These are phyloP conservation scores for Microplitis manilae DNA, from an alignment of 2,888 invertebrate species.

Conservation along the genomic window DNA sequence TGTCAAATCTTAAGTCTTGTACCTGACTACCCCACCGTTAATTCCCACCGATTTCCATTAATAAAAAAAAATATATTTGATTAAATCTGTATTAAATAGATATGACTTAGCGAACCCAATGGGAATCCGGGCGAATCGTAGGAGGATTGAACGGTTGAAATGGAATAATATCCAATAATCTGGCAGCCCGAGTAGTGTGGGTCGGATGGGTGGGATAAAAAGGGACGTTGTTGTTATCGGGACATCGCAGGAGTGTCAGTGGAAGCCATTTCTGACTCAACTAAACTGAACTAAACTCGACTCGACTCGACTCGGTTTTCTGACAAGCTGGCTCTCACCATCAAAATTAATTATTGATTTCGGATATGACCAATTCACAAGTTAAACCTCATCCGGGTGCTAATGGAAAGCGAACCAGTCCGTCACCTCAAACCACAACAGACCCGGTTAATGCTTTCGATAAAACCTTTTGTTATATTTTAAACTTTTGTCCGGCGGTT, in stretches of 20 bases:
- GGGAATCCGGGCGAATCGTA: constrained; percentile 69
- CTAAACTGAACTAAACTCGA: no score
- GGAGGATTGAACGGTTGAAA: constrained; percentile 71
- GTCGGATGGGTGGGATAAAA: constrained; percentile 62
- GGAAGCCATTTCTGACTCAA: constrained; percentile 52
- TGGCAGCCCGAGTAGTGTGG: constrained; percentile 56
- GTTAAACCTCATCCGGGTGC: constrained; percentile 52
- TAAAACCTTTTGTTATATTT: constrained; percentile 16
- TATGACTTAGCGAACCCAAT: constrained; percentile 23
- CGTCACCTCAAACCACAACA: constrained; percentile 48
- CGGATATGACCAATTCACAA: constrained; percentile 66
- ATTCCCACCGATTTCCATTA: not conserved
- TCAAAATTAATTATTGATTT: constrained; percentile 71
- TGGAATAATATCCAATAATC: constrained; percentile 72
- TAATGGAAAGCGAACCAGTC: constrained; percentile 66
- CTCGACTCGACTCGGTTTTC: constrained; percentile 54
- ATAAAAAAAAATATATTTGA: no score
- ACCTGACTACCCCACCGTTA: constrained; percentile 12
- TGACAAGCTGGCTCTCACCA: constrained; percentile 50
- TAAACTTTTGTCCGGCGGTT: not conserved
- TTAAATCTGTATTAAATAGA: constrained; percentile 49
- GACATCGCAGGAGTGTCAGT: constrained; percentile 63
- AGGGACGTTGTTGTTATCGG: constrained; percentile 66
- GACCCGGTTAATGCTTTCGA: constrained; percentile 23
- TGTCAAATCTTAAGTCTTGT: not conserved